These are phyloP conservation scores for Cynaeus angustus DNA, from an alignment of 2,888 invertebrate genomes.

Conservation along the genomic window DNA sequence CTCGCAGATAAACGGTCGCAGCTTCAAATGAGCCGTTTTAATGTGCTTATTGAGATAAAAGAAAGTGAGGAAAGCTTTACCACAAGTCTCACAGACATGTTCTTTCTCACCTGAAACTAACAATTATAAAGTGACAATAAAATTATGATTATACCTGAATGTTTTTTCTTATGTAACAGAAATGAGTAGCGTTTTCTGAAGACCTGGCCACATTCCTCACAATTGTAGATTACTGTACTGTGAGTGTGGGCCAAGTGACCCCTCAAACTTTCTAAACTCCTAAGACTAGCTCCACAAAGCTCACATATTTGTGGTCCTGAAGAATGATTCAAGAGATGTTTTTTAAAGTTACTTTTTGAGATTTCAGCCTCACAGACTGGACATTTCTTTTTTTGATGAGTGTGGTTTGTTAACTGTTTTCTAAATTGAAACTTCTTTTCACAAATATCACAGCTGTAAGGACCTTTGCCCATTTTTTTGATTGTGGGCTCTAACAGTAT, in stretches of 20 bases:
- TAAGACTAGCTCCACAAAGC: constrained; percentile 63
- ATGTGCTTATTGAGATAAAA: constrained; percentile 60
- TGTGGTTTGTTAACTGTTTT: constrained; percentile 54
- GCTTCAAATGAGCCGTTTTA: constrained; percentile 62
- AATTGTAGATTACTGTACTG: constrained; percentile 50
- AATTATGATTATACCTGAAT: constrained; percentile 52
- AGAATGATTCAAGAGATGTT: constrained; percentile 62
- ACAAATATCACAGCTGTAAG: constrained; percentile 52
- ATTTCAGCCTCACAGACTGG: constrained; percentile 61
- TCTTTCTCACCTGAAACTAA: constrained; percentile 56
- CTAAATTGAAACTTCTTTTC: constrained; percentile 48
- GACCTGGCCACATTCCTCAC: constrained; percentile 54
- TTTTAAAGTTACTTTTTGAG: constrained; percentile 61
- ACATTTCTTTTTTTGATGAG: constrained; percentile 63
- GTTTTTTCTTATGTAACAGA: constrained; percentile 56
- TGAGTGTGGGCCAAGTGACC: constrained; percentile 57
- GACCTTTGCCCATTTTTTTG: constrained; percentile 3
- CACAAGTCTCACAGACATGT: constrained; percentile 60
- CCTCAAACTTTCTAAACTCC: constrained; percentile 62
- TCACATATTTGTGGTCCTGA: constrained; percentile 63
- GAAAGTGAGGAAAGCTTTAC: constrained; percentile 60
- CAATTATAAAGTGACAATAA: constrained; percentile 5
- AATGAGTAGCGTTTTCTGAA: constrained; percentile 54
- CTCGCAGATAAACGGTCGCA: constrained; percentile 61
- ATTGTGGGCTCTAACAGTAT: constrained; percentile 19